Evolutionary conservation across 2,113 vertebrate genomes (phyloP).

Genomic region (Heteronetta atricapilla): DNA sequence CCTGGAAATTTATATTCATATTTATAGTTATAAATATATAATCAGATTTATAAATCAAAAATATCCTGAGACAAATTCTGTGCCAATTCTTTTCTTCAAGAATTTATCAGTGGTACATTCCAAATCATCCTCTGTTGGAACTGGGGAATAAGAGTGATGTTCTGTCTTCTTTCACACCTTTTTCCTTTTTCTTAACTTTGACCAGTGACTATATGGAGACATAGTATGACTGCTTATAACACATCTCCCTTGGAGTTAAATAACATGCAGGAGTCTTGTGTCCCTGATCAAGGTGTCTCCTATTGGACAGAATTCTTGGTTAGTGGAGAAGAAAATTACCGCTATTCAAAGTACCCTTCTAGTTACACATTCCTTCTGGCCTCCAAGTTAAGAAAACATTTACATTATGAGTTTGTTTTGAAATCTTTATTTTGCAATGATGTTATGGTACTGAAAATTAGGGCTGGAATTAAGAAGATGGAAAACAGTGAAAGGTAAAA

Average conservation of each 20-base stretch:
- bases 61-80: neutral
- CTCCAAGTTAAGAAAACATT: neutral
- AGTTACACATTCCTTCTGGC: neutral
- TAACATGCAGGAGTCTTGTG: neutral
- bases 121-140: neutral
- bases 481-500: conserved; percentile 9
- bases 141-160: neutral
- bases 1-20: neutral
- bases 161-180: neutral
- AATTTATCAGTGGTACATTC: neutral
- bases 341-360: neutral
- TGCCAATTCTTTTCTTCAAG: neutral
- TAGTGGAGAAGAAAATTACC: neutral
- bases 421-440: neutral
- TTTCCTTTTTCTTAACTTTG: neutral
- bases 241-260: neutral
- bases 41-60: conserved; percentile 27
- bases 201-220: neutral
- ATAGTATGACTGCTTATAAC: neutral
- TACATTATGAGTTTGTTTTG: neutral
- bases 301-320: neutral
- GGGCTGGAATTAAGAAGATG: neutral
- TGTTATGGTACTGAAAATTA: conserved; percentile 34
- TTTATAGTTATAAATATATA: conserved; percentile 14
- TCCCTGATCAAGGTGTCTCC: neutral